Conservation (phyloP, 2,797 vertebrate species). For the Protosalanx chinensis region DNA sequence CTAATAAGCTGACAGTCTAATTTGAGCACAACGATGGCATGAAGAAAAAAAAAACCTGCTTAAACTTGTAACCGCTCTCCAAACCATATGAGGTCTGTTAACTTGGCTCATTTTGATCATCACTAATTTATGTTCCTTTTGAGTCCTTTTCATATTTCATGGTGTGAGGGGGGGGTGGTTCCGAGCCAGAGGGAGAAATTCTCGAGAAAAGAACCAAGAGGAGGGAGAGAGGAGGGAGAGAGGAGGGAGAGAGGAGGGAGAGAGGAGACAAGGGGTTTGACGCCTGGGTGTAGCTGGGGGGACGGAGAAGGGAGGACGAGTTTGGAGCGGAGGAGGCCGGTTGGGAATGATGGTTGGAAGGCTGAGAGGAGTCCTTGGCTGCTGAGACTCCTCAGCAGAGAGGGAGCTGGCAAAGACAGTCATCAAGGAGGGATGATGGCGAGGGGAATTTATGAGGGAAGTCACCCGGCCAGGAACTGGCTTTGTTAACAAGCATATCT, state of each 20-base stretch:
- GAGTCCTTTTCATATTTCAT: slow-evolving; percentile 10
- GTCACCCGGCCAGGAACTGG: not conserved
- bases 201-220: slow-evolving; percentile 1
- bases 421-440: slow-evolving; percentile 9
- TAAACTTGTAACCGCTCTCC: not conserved
- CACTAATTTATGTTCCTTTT: slow-evolving; percentile 4
- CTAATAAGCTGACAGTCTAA: slow-evolving; percentile 28
- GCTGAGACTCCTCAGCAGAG: not conserved
- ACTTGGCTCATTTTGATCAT: slow-evolving; percentile 9
- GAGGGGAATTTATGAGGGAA: slow-evolving; percentile 8
- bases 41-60: not conserved
- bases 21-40: slow-evolving; percentile 16
- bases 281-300: too few relatives aligned
- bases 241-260: not conserved
- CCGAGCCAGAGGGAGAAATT: slow-evolving; percentile 5
- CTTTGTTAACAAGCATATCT: slow-evolving; percentile 14
- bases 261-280: not conserved
- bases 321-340: slow-evolving; percentile 2
- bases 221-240: not conserved
- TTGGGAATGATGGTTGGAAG: slow-evolving; percentile 4
- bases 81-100: slow-evolving; percentile 4
- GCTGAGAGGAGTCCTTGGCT: not conserved
- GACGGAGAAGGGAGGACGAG: not conserved
- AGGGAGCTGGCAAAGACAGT: not conserved
- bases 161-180: slow-evolving; percentile 2